Conservation (phyloP, 2,888 invertebrate species). For the Thymelicus lineola region DNA sequence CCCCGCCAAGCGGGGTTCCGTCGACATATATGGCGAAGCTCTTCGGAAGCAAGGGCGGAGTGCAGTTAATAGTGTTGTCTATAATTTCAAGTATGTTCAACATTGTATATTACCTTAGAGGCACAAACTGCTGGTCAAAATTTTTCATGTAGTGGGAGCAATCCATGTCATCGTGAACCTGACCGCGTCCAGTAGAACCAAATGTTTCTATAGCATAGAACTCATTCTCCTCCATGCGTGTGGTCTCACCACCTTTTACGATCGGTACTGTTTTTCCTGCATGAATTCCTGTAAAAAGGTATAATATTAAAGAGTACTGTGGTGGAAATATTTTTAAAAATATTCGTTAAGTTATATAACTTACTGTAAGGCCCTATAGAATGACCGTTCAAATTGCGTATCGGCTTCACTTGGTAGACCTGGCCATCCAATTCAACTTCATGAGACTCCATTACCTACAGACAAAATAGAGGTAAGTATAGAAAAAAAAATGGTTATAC, state of each 20-base stretch:
- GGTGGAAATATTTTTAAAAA: no score
- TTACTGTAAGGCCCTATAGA: slow-evolving; percentile 99
- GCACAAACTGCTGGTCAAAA: slow-evolving; percentile 96
- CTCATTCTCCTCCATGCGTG: slow-evolving; percentile 99
- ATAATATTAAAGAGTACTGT: background rate
- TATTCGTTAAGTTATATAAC: slow-evolving; percentile 48
- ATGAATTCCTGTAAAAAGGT: slow-evolving; percentile 87
- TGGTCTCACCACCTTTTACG: slow-evolving; percentile 99
- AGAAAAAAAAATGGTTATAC: no score
- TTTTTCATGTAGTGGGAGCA: slow-evolving; percentile 99
- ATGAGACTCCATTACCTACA: slow-evolving; percentile 98
- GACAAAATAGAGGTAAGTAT: slow-evolving; percentile 18
- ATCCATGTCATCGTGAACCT: slow-evolving; percentile 99
- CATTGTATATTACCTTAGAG: slow-evolving; percentile 88
- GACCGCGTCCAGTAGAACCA: slow-evolving; percentile 97
- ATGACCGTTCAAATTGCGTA: slow-evolving; percentile 99
- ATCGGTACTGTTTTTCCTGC: slow-evolving; percentile 99
- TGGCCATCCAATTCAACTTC: slow-evolving; percentile 99
- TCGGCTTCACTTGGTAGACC: slow-evolving; percentile 98
- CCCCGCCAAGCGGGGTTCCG: no score
- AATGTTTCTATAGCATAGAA: slow-evolving; percentile 99
- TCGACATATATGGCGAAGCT: no score
- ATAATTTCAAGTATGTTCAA: background rate
- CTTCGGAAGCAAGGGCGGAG: no score
- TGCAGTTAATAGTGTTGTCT: no score